These are phyloP conservation scores for Bubo blakistoni DNA, from an alignment of 2,113 vertebrate genomes.

Conservation along the genomic window DNA sequence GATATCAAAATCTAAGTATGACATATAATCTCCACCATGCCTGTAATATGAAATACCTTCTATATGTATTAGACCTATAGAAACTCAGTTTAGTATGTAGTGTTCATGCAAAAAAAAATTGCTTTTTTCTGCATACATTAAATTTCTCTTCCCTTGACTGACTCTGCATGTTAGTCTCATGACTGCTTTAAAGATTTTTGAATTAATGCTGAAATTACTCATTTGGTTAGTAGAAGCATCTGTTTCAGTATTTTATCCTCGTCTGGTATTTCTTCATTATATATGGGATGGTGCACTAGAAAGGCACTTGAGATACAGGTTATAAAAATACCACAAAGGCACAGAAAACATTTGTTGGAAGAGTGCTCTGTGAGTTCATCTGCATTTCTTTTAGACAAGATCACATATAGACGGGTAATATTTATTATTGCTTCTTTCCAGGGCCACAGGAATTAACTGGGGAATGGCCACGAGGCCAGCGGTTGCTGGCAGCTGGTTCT, in stretches of 20 bases:
- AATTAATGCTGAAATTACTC: conserved; percentile 41
- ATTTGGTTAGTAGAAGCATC: conserved; percentile 36
- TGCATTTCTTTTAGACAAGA: background rate
- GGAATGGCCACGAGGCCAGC: background rate
- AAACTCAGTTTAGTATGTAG: background rate
- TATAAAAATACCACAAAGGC: background rate
- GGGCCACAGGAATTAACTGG: background rate
- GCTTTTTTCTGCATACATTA: background rate
- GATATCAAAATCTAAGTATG: background rate
- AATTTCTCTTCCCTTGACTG: background rate
- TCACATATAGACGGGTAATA: background rate
- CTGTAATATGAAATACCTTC: background rate
- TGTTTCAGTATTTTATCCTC: background rate
- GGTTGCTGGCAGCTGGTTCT: background rate
- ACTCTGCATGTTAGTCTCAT: background rate
- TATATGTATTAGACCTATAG: accelerated
- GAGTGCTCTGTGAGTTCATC: background rate
- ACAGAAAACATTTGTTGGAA: background rate
- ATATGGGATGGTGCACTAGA: background rate
- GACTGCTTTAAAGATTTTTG: conserved; percentile 33
- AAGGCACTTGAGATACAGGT: background rate
- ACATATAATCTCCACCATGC: background rate
- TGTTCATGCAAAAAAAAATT: background rate
- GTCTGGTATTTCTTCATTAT: background rate
- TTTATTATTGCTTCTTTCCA: background rate